phyloP scores from a whole-genome alignment of 2,113 vertebrate genomes.

The Nothoprocta perdicaria region DNA sequence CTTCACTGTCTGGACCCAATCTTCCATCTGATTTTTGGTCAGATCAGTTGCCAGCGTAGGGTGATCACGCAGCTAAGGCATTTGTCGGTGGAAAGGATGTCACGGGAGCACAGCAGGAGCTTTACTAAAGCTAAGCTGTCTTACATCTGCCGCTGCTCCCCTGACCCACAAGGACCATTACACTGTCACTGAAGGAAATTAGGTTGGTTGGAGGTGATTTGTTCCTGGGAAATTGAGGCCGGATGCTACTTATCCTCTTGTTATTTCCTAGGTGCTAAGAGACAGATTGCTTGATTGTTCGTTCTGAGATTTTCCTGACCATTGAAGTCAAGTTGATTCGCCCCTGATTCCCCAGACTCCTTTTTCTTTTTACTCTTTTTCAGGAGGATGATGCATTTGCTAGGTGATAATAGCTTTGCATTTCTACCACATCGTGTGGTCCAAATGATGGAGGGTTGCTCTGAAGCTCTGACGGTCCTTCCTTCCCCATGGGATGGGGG shows the following conservation, averaged over 20 bases:
- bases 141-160: constrained; percentile 30
- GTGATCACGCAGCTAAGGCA: background rate
- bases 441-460: constrained; percentile 2
- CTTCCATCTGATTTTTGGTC: background rate
- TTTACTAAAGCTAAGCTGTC: constrained; percentile 40
- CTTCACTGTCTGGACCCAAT: background rate
- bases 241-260: constrained; percentile 26
- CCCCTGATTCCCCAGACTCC: constrained; percentile 33
- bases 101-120: background rate
- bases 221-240: constrained; percentile 45
- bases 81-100: background rate
- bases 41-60: background rate
- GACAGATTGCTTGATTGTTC: constrained; percentile 34
- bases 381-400: constrained; percentile 42
- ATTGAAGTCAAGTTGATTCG: constrained; percentile 33
- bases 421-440: background rate
- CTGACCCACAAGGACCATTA: constrained; percentile 32
- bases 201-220: constrained; percentile 42
- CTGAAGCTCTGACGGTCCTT: background rate
- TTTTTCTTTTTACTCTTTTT: constrained; percentile 25
- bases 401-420: constrained; percentile 61
- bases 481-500: background rate
- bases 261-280: constrained; percentile 46
- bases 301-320: constrained; percentile 9
- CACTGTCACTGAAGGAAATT: constrained; percentile 47